Base-by-base conservation (phyloP, 2,888 invertebrate genomes). In the Monoplex corrugatus region DNA sequence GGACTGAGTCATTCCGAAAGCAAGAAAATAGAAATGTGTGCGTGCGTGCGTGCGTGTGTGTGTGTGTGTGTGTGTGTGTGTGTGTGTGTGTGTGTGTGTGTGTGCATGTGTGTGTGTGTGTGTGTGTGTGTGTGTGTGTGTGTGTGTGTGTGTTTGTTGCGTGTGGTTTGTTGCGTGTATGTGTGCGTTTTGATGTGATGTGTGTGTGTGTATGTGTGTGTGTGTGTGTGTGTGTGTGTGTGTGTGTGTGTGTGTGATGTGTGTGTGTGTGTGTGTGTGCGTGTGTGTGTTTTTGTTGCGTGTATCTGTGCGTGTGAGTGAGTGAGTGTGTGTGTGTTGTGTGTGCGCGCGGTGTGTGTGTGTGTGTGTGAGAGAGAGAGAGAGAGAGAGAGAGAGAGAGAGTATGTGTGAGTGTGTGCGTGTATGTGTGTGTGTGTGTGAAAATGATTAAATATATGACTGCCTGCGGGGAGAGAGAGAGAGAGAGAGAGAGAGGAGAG, bases 51-150 rank as follows among this genome's bases (percentile, higher is more conserved):
- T 68, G 68, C 0, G 68, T 68, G 68, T 1, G 68, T 68, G 68
- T 2, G 68, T 68, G 68, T 2, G 68, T 68, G 2, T 2, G 68
- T 68, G 68, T 68, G 68, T 68, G 68, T 68, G 68, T 68, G 68
- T 68, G 68, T 68, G 68, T 68, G 68, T 68, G 68, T 68, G 68
- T 68, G 68, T 28, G 68, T 68, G 68, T 68, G 68, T 68, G 68
- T 28, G 68, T 68, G 68, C n/a, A n/a, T 68, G 68, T 68, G 68
- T 68, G 10, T 68, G 68, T 68, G 68, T 68, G 68, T 10, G 28
- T n/a, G n/a, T 10, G n/a, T 8, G n/a, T 68, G 68, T n/a, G n/a
- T 1, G 2, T n/a, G 28, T 68, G 50, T 50, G 19, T 50, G 50
- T 50, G 19, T 50, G 50, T 50, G 19, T 50, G 50, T 50, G 19